A percentile compares a stretch with the other conserved stretches of the same genome.
Conservation (phyloP, 2,113 vertebrate genomes). For the Paracanthobrama guichenoti region DNA sequence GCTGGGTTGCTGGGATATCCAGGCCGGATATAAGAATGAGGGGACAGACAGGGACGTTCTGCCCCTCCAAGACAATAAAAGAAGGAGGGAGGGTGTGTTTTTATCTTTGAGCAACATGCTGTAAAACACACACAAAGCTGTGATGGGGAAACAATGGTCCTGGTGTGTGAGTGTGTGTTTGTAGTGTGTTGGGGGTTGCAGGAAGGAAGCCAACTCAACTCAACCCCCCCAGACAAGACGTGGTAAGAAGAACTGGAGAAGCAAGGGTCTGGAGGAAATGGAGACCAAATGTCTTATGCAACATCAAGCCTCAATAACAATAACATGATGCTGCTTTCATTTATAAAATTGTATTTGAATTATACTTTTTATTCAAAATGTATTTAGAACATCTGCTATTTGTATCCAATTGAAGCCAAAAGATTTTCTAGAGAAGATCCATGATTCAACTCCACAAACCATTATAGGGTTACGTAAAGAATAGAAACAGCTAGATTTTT, state of each 20-base stretch:
- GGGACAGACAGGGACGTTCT: constrained; percentile 75
- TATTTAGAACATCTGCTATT: too few species aligned
- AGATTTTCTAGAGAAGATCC: background rate
- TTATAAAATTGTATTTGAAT: background rate
- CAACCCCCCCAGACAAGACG: constrained; percentile 47
- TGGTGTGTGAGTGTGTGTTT: constrained; percentile 60
- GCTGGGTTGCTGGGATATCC: constrained; percentile 68
- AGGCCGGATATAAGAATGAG: constrained; percentile 72
- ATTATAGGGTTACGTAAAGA: background rate
- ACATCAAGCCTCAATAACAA: background rate
- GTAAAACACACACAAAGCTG: constrained; percentile 76
- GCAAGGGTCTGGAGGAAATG: constrained; percentile 14
- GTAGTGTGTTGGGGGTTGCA: constrained; percentile 66
- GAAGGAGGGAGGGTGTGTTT: constrained; percentile 69
- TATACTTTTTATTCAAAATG: background rate
- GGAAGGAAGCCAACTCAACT: constrained; percentile 66
- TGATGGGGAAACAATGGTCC: constrained; percentile 72
- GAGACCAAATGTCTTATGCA: constrained; percentile 6
- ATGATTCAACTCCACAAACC: background rate
- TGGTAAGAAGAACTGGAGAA: background rate
- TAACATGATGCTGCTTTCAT: background rate
- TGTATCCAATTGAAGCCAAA: too few species aligned
- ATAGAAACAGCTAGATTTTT: background rate
- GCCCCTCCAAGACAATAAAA: constrained; percentile 76
- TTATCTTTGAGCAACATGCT: constrained; percentile 78